Conservation (phyloP, 2,888 invertebrate species). For the Caenorhabditis parvicauda region DNA sequence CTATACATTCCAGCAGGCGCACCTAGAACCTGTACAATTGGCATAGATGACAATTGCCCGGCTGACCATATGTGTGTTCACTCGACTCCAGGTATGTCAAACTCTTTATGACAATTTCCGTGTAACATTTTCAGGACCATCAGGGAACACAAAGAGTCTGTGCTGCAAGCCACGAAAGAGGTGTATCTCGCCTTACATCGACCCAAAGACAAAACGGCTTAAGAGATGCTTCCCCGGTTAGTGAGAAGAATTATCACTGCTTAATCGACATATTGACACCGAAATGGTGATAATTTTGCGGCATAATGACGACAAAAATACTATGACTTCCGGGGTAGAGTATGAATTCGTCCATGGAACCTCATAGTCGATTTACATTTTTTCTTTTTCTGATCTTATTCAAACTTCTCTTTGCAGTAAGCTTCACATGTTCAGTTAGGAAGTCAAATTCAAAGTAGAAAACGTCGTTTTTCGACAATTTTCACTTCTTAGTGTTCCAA, state of each 20-base stretch:
- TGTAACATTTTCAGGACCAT: conserved; percentile 5
- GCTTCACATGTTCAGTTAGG: too few relatives aligned
- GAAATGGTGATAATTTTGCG: too few relatives aligned
- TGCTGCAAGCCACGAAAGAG: conserved; percentile 41
- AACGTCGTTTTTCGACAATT: too few relatives aligned
- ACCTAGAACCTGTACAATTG: conserved; percentile 36
- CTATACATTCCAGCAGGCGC: conserved; percentile 22
- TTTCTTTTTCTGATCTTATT: too few relatives aligned
- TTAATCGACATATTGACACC: too few relatives aligned
- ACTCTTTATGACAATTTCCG: not conserved
- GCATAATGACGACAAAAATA: too few relatives aligned
- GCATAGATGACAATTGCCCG: conserved; percentile 42
- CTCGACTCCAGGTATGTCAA: not conserved
- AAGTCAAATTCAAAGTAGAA: too few relatives aligned
- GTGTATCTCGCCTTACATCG: conserved; percentile 44
- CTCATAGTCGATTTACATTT: too few relatives aligned
- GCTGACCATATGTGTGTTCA: conserved; percentile 38
- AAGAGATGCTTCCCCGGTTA: conserved; percentile 41
- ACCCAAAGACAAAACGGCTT: conserved; percentile 28
- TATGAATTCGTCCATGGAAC: too few relatives aligned
- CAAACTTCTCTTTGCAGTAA: too few relatives aligned
- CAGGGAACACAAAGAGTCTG: conserved; percentile 26
- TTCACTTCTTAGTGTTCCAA: too few relatives aligned
- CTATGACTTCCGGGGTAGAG: too few relatives aligned
- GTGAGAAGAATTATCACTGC: not conserved